Evolutionary conservation across 2,888 invertebrate species (phyloP), one percentile per base, ranked within the genome.

Genomic region (Lysandra coridon): DNA sequence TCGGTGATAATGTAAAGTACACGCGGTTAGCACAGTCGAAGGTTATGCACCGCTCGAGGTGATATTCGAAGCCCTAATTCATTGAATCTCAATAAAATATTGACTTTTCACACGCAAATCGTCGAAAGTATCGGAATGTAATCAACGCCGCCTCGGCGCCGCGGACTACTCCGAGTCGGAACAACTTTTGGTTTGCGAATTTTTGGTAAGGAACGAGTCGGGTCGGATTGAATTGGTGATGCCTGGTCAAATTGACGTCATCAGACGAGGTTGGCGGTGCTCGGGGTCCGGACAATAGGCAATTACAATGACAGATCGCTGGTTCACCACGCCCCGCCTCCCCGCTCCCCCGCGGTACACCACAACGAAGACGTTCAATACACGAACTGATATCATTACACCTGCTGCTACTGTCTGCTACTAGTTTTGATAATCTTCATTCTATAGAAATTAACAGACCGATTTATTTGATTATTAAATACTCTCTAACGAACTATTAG

Each of bases 221-320:
- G 64, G 69, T 69, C 69, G 69, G 69, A 69, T 69, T 33, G 14
- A 17, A 69, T 69, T 14, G 30, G 69, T 69, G 37, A 37, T 69
- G 69, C 14, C 69, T 5, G 14, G 33, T 12, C 33, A 37, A 69
- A 69, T 69, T 69, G 69, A 69, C 69, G 69, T 69, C 69, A 33
- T 69, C 33, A 69, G 69, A 53, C 17, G 57, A 33, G 33, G 12
- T 37, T 69, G 23, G 33, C 69, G 69, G 33, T 33, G 33, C 33
- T 69, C 69, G 69, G 33, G 10, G 69, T 14, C 64, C 69, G 33
- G 33, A 69, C 69, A 69, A 37, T 69, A 69, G 69, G 69, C 69
- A 33, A 69, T 69, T 69, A 69, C 69, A 69, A 69, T 69, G 69
- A 69, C 69, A 69, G 69, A 69, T 37, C 33, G 69, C 14, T 17